phyloP scores from a whole-genome alignment of 2,888 invertebrate species.

The Arge pagana region DNA sequence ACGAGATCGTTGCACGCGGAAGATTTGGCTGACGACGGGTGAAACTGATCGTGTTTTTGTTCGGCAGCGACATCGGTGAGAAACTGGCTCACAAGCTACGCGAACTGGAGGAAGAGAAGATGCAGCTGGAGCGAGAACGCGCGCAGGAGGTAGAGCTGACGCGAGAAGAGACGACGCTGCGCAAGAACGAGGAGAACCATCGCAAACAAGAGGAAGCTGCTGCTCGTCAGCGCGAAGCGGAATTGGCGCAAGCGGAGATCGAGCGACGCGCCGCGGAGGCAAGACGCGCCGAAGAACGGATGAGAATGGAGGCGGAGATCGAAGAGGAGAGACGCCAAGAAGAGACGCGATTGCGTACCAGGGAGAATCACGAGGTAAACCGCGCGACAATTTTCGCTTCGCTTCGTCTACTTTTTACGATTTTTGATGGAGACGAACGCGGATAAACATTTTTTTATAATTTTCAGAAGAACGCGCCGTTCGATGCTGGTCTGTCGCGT shows the following conservation, averaged over 20 bases:
- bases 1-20: background rate
- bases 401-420: background rate
- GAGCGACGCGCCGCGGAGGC: slow-evolving; percentile 31
- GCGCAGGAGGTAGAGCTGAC: slow-evolving; percentile 48
- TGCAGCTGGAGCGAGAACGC: slow-evolving; percentile 58
- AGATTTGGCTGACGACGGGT: background rate
- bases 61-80: slow-evolving; percentile 59
- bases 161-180: slow-evolving; percentile 47
- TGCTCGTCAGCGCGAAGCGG: slow-evolving; percentile 42
- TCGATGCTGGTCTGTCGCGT: slow-evolving; percentile 40
- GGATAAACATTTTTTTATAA: slow-evolving; percentile 26
- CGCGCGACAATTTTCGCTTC: slow-evolving; percentile 6
- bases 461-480: slow-evolving; percentile 45
- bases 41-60: background rate
- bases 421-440: background rate
- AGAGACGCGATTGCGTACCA: slow-evolving; percentile 64
- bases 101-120: slow-evolving; percentile 59
- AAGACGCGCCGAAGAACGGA: slow-evolving; percentile 42
- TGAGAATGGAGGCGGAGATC: slow-evolving; percentile 44
- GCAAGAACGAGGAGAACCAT: slow-evolving; percentile 51
- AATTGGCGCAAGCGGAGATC: slow-evolving; percentile 33
- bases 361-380: slow-evolving; percentile 70
- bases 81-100: slow-evolving; percentile 64
- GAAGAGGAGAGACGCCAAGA: slow-evolving; percentile 56
- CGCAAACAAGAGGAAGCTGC: slow-evolving; percentile 48